phyloP scores from a whole-genome alignment of 2,113 vertebrate genomes.

The Struthidea cinerea region DNA sequence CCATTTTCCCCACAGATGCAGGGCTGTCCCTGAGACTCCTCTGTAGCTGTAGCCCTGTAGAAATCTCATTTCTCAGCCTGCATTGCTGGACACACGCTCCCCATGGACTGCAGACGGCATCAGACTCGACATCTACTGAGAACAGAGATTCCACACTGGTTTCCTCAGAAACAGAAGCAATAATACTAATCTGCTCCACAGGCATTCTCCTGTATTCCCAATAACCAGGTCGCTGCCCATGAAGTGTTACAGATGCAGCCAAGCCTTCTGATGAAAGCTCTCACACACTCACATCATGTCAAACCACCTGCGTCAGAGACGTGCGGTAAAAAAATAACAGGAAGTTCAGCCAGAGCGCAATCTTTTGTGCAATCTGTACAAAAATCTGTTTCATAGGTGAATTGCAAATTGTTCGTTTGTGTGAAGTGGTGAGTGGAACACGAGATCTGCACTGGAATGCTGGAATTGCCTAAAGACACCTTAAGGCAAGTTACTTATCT shows the following conservation, averaged over 20 bases:
- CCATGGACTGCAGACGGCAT: background rate
- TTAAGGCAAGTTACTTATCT: background rate
- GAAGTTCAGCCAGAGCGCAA: background rate
- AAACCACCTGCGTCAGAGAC: background rate
- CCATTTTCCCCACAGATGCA: background rate
- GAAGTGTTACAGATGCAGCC: background rate
- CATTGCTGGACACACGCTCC: background rate
- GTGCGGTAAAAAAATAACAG: background rate
- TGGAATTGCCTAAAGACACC: background rate
- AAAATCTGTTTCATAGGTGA: background rate
- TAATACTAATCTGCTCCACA: background rate
- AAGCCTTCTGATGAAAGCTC: background rate
- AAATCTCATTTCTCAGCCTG: background rate
- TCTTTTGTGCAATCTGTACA: background rate
- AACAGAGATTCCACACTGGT: background rate
- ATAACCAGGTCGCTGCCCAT: background rate
- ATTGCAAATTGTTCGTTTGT: background rate
- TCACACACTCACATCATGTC: background rate
- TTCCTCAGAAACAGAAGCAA: conserved; percentile 40
- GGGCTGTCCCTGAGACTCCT: background rate
- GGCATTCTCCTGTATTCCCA: background rate
- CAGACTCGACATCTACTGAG: background rate
- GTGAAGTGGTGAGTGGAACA: background rate
- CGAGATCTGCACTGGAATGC: background rate
- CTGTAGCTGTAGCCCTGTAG: background rate